Percentiles rank a stretch among this genome's conserved stretches.
phyloP scores from a whole-genome alignment of 1,140 invertebrate genomes.

The Neodiprion lecontei region DNA sequence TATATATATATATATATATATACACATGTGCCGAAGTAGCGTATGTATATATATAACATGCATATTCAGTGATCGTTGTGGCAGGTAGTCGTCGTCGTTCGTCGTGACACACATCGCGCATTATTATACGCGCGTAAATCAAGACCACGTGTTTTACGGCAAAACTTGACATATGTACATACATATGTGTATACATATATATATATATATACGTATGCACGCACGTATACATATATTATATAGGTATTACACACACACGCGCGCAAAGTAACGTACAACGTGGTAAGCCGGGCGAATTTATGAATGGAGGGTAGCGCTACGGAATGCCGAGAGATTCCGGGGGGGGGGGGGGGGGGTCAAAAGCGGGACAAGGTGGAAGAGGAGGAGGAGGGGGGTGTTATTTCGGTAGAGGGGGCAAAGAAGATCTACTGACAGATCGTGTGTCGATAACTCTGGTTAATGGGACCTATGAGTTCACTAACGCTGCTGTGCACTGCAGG shows the following conservation, averaged over 20 bases:
- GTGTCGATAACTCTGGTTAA: slow-evolving; percentile 51
- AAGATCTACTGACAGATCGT: slow-evolving; percentile 54
- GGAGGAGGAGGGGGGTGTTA: not conserved
- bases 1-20: too few species aligned
- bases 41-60: too few species aligned
- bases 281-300: slow-evolving; percentile 38
- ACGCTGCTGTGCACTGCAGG: slow-evolving; percentile 14
- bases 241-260: not conserved
- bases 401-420: not conserved
- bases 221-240: too few species aligned
- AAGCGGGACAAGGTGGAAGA: not conserved
- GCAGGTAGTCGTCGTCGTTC: too few species aligned
- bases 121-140: not conserved
- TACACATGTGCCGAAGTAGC: too few species aligned
- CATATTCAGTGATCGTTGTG: too few species aligned
- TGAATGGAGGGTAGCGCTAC: slow-evolving; percentile 45
- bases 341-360: not conserved
- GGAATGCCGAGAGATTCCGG: not conserved
- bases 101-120: too few species aligned
- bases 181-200: too few species aligned
- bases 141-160: not conserved
- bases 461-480: slow-evolving; percentile 40
- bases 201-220: too few species aligned
- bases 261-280: not conserved
- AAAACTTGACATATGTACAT: not conserved